These are phyloP conservation scores for Bos indicus DNA, from an alignment of 2,113 vertebrate species.

Conservation along the genomic window DNA sequence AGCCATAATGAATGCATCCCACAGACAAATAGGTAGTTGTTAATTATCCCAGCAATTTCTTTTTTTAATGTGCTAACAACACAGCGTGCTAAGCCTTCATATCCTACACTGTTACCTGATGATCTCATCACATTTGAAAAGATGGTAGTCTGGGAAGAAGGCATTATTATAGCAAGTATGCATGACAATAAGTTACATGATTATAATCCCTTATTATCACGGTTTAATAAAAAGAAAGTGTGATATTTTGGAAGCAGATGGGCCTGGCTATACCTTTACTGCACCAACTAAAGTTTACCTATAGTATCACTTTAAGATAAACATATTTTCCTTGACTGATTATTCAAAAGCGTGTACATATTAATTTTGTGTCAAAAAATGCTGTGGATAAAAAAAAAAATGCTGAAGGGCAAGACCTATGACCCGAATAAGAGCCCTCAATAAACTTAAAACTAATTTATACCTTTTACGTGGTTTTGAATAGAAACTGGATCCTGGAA, in stretches of 20 bases:
- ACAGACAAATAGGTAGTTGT: constrained; percentile 89
- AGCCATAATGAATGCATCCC: constrained; percentile 86
- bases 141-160: constrained; percentile 77
- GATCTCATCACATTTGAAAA: constrained; percentile 85
- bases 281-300: constrained; percentile 71
- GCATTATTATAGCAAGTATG: constrained; percentile 78
- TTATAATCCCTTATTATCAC: constrained; percentile 76
- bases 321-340: constrained; percentile 80
- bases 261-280: constrained; percentile 69
- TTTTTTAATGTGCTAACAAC: constrained; percentile 87
- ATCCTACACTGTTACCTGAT: constrained; percentile 85
- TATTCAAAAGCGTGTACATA: constrained; percentile 80
- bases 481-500: constrained; percentile 82
- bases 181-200: constrained; percentile 73
- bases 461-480: constrained; percentile 72
- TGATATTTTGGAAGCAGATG: constrained; percentile 76
- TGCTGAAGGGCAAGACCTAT: constrained; percentile 81
- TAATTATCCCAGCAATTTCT: constrained; percentile 89
- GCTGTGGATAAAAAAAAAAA: constrained; percentile 81
- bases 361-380: constrained; percentile 82
- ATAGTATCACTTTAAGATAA: constrained; percentile 75
- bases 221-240: constrained; percentile 73
- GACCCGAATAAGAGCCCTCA: constrained; percentile 83
- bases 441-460: constrained; percentile 80
- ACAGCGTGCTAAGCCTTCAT: constrained; percentile 80